phyloP scores from a whole-genome alignment of 92 coral and sea anemone genomes.

The Zoanthus solanderi region DNA sequence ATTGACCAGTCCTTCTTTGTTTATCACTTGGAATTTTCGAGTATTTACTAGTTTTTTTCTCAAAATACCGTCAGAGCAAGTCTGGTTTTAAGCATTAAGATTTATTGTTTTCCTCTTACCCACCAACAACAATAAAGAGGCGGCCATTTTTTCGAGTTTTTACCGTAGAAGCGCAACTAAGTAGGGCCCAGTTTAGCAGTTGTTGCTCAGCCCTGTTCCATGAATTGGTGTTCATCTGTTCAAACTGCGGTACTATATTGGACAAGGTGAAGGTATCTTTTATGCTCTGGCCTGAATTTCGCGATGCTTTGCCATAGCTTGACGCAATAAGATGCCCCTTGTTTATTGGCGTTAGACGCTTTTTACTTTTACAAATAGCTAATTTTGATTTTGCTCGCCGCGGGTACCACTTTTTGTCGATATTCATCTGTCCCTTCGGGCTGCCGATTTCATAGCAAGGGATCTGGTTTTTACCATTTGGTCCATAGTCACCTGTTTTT shows the following conservation, averaged over 20 bases:
- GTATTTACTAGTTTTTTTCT: too few relatives aligned
- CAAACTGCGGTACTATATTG: not conserved
- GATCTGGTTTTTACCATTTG: not conserved
- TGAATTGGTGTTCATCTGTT: not conserved
- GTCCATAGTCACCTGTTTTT: conserved; percentile 14
- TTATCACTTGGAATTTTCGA: too few relatives aligned
- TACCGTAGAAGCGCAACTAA: not conserved
- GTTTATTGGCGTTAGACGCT: not conserved
- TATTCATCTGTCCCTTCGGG: too few relatives aligned
- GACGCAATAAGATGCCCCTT: conserved; percentile 28
- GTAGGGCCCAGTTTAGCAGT: not conserved
- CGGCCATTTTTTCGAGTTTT: not conserved
- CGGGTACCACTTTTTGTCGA: not conserved
- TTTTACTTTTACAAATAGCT: too few relatives aligned
- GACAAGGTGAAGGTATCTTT: not conserved
- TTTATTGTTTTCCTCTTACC: not conserved
- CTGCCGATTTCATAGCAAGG: not conserved
- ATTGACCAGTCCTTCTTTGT: too few relatives aligned
- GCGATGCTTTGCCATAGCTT: not conserved
- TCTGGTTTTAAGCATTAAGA: too few relatives aligned
- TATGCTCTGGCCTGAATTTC: not conserved
- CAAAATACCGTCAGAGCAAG: too few relatives aligned
- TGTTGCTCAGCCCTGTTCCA: not conserved
- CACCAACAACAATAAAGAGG: not conserved
- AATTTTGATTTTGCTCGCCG: too few relatives aligned